phyloP scores from a whole-genome alignment of 2,888 invertebrate genomes.

The Cloeon dipterum region DNA sequence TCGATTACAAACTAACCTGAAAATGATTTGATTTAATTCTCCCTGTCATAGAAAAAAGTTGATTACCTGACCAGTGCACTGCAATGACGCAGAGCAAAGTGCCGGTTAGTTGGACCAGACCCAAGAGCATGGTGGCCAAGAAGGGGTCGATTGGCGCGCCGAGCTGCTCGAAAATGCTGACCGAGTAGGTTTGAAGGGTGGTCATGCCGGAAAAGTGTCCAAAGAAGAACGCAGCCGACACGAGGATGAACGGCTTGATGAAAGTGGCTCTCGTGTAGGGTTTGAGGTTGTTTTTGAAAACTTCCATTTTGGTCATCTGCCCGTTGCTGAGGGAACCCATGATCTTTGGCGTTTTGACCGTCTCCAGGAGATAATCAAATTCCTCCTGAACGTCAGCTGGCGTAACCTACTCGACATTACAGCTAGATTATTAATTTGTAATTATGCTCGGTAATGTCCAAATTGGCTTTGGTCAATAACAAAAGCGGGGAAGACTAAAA shows the following conservation, averaged over 20 bases:
- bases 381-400: constrained; percentile 34
- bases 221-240: constrained; percentile 42
- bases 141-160: constrained; percentile 53
- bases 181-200: constrained; percentile 27
- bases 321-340: constrained; percentile 6
- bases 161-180: constrained; percentile 38
- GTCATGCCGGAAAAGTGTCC: constrained; percentile 55
- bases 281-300: constrained; percentile 2
- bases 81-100: constrained; percentile 36
- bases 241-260: constrained; percentile 39
- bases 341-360: constrained; percentile 17
- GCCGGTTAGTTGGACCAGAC: constrained; percentile 37
- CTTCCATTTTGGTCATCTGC: neutral
- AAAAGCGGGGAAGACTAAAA: too few relatives aligned
- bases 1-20: too few relatives aligned
- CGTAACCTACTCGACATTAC: too few relatives aligned
- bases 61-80: constrained; percentile 53
- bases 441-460: too few relatives aligned
- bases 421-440: too few relatives aligned
- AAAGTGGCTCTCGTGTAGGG: constrained; percentile 24
- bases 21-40: too few relatives aligned
- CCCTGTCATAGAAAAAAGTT: too few relatives aligned
- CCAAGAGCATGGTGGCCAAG: constrained; percentile 47
- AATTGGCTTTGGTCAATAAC: too few relatives aligned
- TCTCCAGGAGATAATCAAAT: constrained; percentile 24